Percentiles rank a stretch among this genome's conserved stretches.
Evolutionary conservation across 2,797 vertebrate genomes (phyloP).

Genomic region (Sebastes nivosus): DNA sequence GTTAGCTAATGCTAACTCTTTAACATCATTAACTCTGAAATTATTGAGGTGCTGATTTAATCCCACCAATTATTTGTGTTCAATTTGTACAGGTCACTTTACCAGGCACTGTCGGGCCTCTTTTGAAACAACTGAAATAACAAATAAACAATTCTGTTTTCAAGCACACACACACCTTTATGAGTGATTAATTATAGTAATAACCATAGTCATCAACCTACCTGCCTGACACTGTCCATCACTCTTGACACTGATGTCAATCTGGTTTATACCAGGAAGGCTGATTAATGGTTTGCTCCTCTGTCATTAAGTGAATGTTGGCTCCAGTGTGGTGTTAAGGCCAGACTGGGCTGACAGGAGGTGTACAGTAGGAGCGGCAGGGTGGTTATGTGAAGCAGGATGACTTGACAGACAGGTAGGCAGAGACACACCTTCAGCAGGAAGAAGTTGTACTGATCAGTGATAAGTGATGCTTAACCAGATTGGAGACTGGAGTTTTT

Average conservation of each 20-base stretch:
- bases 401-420: background rate
- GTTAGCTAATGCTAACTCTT: background rate
- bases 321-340: background rate
- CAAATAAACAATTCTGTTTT: background rate
- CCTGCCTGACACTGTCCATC: background rate
- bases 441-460: background rate
- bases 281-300: background rate
- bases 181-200: background rate
- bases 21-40: background rate
- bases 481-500: background rate
- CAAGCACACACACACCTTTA: background rate
- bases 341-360: background rate
- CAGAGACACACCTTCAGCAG: constrained; percentile 7
- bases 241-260: background rate
- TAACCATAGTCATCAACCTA: background rate
- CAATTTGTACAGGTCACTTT: no score
- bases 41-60: background rate
- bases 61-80: no score
- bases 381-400: background rate
- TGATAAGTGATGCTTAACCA: background rate
- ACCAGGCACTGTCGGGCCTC: background rate
- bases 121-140: background rate
- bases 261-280: background rate
- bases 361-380: background rate
- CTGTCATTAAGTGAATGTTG: background rate